Base-by-base conservation (phyloP, 2,113 vertebrate species). In the Panthera uncia region DNA sequence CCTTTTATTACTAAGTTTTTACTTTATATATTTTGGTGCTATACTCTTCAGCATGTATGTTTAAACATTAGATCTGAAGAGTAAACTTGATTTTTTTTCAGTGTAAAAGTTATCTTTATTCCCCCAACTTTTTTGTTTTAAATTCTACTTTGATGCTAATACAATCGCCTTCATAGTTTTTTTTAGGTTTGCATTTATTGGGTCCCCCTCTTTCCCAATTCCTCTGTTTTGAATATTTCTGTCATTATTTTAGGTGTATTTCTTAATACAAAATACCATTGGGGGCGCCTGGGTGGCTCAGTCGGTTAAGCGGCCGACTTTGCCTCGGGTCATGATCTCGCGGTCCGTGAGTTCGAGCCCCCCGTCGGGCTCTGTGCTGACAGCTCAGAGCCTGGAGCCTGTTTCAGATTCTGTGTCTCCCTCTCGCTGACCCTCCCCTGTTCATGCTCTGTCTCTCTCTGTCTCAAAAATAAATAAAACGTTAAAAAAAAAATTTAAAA, bases 1-100 rank as follows among this genome's bases (percentile, higher is more conserved):
- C 92, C 38, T 71, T 55, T 66, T 83, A 73, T 86, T 50, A 79
- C 73, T 94, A 81, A 71, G 63, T 80, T 89, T 88, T 85, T 61
- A 66, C 45, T 90, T 88, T 73, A 57, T 33, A 2, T 66, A 85
- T 84, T 90, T 86, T 69, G 50, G 55, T 93, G 57, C 36, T 52
- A 1, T 48, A 27, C 36, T 92, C 36, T 61, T 81, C 21, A 81
- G 36, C 21, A 52, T 27, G 27, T 41, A 87, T 95, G 66, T 91
- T 92, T 92, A 76, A 85, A 55, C 13, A 74, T 86, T 81, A 85
- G 12, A 25, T 82, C 63, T 86, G 73, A 50, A 81, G 41, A 73
- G 45, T 31, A 8, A 85, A 69, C 74, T 65, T 71, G 82, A 4
- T 85, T 8, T 93, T 89, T 71, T 73, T 69, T 81, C 41, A 93